Evolutionary conservation across 2,797 vertebrate species (phyloP).

Genomic region (Pseudochirops cupreus): DNA sequence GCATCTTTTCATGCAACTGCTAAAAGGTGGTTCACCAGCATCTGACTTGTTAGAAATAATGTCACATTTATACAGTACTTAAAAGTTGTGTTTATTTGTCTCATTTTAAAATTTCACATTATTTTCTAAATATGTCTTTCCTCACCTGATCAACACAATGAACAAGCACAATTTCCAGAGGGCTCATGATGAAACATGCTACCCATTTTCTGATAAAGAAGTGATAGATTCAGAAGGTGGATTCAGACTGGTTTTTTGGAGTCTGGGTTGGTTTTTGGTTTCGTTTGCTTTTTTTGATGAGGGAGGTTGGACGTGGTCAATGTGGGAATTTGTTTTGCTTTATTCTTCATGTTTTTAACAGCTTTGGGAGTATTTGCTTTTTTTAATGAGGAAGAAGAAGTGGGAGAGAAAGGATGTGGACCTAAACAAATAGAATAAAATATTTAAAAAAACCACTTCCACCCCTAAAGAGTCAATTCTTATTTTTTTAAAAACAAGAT

Average conservation of each 20-base stretch:
- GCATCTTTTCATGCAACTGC: not conserved
- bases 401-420: not conserved
- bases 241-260: not conserved
- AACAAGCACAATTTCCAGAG: not conserved
- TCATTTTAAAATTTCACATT: not conserved
- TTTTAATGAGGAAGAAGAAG: not conserved
- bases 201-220: not conserved
- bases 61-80: not conserved
- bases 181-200: not conserved
- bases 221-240: not conserved
- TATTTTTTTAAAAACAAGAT: not conserved
- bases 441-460: not conserved
- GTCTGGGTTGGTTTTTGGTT: not conserved
- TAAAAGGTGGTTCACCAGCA: not conserved
- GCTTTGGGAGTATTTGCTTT: not conserved
- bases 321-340: not conserved
- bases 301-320: not conserved
- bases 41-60: not conserved
- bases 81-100: not conserved
- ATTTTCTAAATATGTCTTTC: not conserved
- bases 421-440: not conserved
- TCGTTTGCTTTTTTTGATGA: not conserved
- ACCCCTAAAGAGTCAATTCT: not conserved
- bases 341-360: not conserved
- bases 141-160: not conserved